Base-by-base conservation (phyloP, 2,797 vertebrate genomes). In the Sebastes vulpes region DNA sequence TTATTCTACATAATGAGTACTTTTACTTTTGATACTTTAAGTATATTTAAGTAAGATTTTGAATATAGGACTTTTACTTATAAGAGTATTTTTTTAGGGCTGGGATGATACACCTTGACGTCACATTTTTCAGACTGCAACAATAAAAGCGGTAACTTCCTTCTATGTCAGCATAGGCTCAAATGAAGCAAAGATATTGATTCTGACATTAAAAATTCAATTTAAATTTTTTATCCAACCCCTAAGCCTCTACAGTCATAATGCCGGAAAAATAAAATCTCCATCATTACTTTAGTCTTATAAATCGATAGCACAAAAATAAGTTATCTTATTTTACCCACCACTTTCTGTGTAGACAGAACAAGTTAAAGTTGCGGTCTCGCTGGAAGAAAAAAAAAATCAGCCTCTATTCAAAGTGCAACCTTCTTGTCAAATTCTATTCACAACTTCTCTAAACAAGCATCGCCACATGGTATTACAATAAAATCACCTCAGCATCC, bases 401-500 rank as follows among this genome's bases (percentile, higher is more conserved):
- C 23, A 3, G 18, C 11, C n/a, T 50, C 5, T 21, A 16, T 57
- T 60, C n/a, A 76, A 56, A 31, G 6, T 5, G 7, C 50, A 16
- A n/a, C 8, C 20, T 26, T 10, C 21, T 18, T 56, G n/a, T 28
- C 48, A 18, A 63, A 54, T 38, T 70, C 6, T 58, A 21, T 67
- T 63, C 11, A 57, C 28, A 12, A 10, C 26, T 46, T 67, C 64
- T 70, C 35, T 8, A 31, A 66, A 74, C 46, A 74, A 74, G 63
- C 48, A 28, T 29, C 32, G 9, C 18, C 10, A 21, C 28, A 58
- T 25, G 10, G 9, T 9, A 53, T 42, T 54, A 72, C 38, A 69
- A 5, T 32, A n/a, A 58, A 75, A 64, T 26, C 28, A 71, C 54
- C 53, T 77, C 32, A 5, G 25, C 12, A 52, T 9, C 23, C 57